Evolutionary conservation across 1,140 invertebrate species (phyloP).

Genomic region (Pseudomyrmex gracilis): DNA sequence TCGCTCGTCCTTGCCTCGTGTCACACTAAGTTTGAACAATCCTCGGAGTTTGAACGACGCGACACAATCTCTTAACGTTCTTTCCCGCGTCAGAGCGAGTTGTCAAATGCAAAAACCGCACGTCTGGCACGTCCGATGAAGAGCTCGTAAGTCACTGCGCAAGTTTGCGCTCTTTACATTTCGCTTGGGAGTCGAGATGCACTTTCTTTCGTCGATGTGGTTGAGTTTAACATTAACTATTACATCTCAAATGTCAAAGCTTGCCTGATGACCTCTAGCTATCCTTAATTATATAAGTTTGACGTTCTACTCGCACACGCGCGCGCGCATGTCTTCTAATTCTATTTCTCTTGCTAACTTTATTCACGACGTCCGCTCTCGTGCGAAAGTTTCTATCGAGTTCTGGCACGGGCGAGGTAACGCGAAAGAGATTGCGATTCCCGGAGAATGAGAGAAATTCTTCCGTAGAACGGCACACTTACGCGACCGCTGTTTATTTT

Average conservation of each 20-base stretch:
- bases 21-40: conserved; percentile 42
- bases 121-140: conserved; percentile 2
- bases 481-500: not conserved
- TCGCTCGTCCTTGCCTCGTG: not conserved
- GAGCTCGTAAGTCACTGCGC: not conserved
- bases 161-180: conserved; percentile 23
- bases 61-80: conserved; percentile 7
- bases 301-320: conserved; percentile 31
- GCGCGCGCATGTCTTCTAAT: conserved; percentile 54
- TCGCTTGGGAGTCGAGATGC: conserved; percentile 18
- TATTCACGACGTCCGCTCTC: not conserved
- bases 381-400: conserved; percentile 37
- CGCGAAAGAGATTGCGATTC: conserved; percentile 43
- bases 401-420: conserved; percentile 18
- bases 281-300: conserved; percentile 65
- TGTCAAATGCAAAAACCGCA: conserved; percentile 53
- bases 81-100: not conserved
- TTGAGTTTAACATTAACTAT: conserved; percentile 70
- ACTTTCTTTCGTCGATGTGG: conserved; percentile 13
- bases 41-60: conserved; percentile 35
- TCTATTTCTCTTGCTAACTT: conserved; percentile 64
- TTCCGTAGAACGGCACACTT: not conserved
- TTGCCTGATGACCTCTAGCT: conserved; percentile 9
- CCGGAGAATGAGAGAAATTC: conserved; percentile 31
- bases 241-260: conserved; percentile 56